Percentiles rank a stretch among this genome's conserved stretches.
Conservation (phyloP, 2,888 invertebrate genomes). For the Sepiola atlantica region DNA sequence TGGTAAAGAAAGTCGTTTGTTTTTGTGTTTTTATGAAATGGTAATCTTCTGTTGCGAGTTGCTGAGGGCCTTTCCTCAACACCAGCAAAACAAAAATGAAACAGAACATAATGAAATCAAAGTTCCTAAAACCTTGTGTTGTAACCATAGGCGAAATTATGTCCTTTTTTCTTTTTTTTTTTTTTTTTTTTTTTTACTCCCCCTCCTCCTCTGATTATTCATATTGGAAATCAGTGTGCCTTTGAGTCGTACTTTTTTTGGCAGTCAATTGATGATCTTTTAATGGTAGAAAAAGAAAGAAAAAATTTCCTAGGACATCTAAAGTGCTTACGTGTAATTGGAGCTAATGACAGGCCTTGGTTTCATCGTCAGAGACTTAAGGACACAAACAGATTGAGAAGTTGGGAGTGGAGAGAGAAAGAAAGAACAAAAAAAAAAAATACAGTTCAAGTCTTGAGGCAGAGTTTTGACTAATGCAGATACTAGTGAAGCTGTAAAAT, state of each 20-base stretch:
- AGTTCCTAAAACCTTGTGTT: background rate
- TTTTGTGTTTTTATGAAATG: background rate
- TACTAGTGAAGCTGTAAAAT: background rate
- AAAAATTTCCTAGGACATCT: background rate
- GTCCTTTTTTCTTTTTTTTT: background rate
- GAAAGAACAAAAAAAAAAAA: no score
- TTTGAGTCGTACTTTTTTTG: background rate
- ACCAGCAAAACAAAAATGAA: background rate
- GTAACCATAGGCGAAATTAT: background rate
- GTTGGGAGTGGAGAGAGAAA: background rate
- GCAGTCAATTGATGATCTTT: background rate
- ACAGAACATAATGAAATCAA: conserved; percentile 19
- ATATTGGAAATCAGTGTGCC: background rate
- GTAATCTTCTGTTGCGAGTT: background rate
- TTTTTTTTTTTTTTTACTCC: background rate
- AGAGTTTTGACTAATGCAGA: background rate
- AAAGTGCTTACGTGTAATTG: background rate
- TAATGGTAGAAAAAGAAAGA: background rate
- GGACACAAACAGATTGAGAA: background rate
- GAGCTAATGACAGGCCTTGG: background rate
- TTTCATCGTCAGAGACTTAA: background rate
- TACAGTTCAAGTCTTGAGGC: background rate
- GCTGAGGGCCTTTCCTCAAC: background rate
- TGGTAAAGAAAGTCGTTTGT: background rate
- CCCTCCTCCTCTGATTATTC: background rate